A percentile compares a stretch with the other conserved stretches of the same genome.
phyloP scores from a whole-genome alignment of 2,888 invertebrate species.

The Acleris laterana region DNA sequence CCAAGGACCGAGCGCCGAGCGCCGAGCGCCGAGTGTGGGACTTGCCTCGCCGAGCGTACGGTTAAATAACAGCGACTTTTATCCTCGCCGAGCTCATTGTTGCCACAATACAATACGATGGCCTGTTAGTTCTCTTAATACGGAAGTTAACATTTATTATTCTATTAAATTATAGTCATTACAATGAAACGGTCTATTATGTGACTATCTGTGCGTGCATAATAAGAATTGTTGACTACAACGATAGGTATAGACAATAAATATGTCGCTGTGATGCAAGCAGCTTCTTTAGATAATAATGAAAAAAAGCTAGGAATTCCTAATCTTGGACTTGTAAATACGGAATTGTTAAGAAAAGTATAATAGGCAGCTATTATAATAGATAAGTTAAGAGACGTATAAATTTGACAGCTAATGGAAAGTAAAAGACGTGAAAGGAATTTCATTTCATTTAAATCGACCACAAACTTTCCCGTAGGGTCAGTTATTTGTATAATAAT shows the following conservation, averaged over 20 bases:
- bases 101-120: constrained; percentile 73
- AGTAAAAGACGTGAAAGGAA: too few species aligned
- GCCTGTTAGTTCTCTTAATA: constrained; percentile 75
- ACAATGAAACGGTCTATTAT: constrained; percentile 44
- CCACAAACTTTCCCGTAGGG: too few species aligned
- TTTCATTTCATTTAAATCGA: too few species aligned
- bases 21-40: constrained; percentile 28
- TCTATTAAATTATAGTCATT: constrained; percentile 68
- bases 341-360: too few species aligned
- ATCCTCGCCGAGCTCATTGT: constrained; percentile 68
- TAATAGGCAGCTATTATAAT: too few species aligned
- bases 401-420: too few species aligned
- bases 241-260: neutral
- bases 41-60: constrained; percentile 65
- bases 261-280: neutral
- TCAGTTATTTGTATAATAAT: too few species aligned
- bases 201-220: constrained; percentile 26
- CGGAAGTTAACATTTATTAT: constrained; percentile 82
- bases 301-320: too few species aligned
- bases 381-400: too few species aligned
- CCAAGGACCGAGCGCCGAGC: neutral
- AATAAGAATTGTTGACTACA: constrained; percentile 16
- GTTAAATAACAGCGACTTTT: constrained; percentile 73
- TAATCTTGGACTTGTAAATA: too few species aligned
- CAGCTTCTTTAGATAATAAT: neutral